Base-by-base conservation (phyloP, 2,797 vertebrate species). In the Stomatorhinus walkeri region DNA sequence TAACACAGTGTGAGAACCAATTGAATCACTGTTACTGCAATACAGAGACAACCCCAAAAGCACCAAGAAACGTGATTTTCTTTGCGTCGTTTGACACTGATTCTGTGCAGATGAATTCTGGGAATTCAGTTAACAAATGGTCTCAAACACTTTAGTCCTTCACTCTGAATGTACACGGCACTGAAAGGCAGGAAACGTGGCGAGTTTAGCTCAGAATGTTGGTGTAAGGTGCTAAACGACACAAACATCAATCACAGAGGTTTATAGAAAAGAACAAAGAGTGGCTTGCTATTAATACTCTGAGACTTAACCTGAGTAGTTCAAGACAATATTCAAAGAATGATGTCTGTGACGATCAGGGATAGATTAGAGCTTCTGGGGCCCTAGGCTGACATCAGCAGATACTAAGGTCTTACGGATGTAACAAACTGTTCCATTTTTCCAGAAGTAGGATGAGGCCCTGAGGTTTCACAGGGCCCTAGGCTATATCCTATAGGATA, bases 21-120 rank as follows among this genome's bases (percentile, higher is more conserved):
- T 36, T 88, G 61, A 59, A 59, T 88, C 88, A 56, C 51, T 28
- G 28, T 79, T 88, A 52, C 16, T 79, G 12, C 48, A 76, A 24
- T 32, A 32, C 61, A 72, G 49, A 10, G 2, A 7, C 1, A 28
- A 10, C 14, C 72, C 54, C 24, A 51, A 76, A 46, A n/a, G 28
- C 49, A 87, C 19, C 85, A 61, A 19, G 28, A 83, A 79, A 36
- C 49, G 22, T 14, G 19, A 1, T 49, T 84, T 36, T 88, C 10
- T 79, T 72, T 81, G 8, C 72, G 43, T 51, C 28, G 49, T n/a
- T 8, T 54, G 43, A 14, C 10, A 14, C 46, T 52, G 49, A 24
- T 16, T 48, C 3, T n/a, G 22, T 76, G 87, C 14, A 32, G 12
- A 72, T 88, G 24, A 32, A 49, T 49, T 64, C 36, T 68, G 59